Percentiles rank a stretch among this genome's conserved stretches.
Conservation (phyloP, 2,797 vertebrate genomes). For the Cercopithecus diana region DNA sequence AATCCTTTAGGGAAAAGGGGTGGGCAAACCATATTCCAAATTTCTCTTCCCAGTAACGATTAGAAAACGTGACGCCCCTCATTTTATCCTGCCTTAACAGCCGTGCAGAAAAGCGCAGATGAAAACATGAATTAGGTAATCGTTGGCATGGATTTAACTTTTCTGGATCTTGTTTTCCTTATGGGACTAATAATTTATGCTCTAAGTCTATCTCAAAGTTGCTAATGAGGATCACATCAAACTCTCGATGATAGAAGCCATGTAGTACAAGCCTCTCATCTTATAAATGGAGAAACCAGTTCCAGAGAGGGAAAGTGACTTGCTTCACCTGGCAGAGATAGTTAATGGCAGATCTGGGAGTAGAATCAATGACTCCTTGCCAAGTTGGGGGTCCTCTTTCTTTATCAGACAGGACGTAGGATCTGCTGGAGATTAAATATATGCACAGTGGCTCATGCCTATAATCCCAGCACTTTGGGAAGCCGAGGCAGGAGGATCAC, state of each 20-base stretch:
- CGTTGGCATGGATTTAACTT: background rate
- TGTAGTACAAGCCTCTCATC: background rate
- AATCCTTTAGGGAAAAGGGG: background rate
- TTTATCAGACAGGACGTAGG: background rate
- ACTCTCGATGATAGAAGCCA: background rate
- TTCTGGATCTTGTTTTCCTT: background rate
- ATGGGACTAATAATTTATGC: background rate
- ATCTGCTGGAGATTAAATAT: background rate
- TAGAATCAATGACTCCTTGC: background rate
- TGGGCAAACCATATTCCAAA: background rate
- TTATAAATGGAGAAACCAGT: background rate
- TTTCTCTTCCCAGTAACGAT: slow-evolving; percentile 23
- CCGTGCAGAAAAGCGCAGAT: background rate
- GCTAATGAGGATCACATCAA: background rate
- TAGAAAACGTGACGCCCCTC: background rate
- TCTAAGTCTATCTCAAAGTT: background rate
- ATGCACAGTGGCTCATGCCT: background rate
- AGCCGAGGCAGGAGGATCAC: background rate
- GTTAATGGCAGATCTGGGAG: background rate
- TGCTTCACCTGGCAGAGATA: background rate
- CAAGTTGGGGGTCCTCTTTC: background rate
- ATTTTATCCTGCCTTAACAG: background rate
- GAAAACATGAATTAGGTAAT: background rate
- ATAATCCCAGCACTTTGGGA: background rate
- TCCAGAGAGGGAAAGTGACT: background rate